Evolutionary conservation across 2,113 vertebrate genomes (phyloP).

Genomic region (Serinus canaria): DNA sequence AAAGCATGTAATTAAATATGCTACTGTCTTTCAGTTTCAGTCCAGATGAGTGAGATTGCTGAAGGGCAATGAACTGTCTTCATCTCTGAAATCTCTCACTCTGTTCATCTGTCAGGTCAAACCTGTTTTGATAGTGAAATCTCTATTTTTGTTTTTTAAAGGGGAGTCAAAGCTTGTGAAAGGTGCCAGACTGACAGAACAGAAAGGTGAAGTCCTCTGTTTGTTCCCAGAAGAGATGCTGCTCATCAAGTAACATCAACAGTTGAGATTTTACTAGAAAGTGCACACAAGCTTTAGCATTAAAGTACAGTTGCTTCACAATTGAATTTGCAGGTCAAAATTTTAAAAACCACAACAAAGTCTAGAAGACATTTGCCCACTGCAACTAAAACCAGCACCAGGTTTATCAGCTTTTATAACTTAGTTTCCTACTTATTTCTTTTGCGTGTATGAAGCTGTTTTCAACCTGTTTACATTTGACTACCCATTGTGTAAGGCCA

Average conservation of each 20-base stretch:
- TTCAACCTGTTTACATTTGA: not conserved
- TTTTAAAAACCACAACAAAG: not conserved
- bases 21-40: not conserved
- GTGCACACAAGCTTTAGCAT: not conserved
- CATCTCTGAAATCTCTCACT: not conserved
- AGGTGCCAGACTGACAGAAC: not conserved
- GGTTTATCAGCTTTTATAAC: not conserved
- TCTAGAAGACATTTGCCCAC: not conserved
- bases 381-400: not conserved
- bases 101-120: not conserved
- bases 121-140: conserved; percentile 7
- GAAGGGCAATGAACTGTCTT: not conserved
- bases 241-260: not conserved
- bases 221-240: not conserved
- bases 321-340: not conserved
- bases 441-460: not conserved
- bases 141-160: conserved; percentile 18
- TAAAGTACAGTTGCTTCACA: not conserved
- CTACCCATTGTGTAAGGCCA: not conserved
- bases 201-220: not conserved
- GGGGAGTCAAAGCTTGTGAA: not conserved
- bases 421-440: not conserved
- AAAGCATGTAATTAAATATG: not conserved
- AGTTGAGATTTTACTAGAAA: not conserved
- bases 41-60: not conserved